These are phyloP conservation scores for Probosciger aterrimus DNA, from an alignment of 2,113 vertebrate genomes.

Conservation along the genomic window DNA sequence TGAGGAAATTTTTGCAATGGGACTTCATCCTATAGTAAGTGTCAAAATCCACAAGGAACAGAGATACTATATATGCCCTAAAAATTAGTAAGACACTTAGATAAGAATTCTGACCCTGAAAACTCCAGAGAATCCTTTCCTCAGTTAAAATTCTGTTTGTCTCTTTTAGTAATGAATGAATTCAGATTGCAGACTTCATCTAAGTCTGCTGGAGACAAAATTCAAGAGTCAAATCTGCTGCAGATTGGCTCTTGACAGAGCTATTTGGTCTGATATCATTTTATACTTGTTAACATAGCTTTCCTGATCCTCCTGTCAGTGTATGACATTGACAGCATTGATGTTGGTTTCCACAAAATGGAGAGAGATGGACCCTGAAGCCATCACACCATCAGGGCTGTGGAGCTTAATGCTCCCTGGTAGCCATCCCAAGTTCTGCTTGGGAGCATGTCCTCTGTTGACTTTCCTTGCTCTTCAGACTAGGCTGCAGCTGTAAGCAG, in stretches of 20 bases:
- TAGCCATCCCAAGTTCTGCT: background rate
- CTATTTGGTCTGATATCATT: background rate
- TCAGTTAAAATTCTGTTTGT: background rate
- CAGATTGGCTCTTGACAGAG: background rate
- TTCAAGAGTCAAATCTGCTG: background rate
- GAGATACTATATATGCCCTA: background rate
- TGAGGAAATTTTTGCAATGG: background rate
- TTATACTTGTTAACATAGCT: background rate
- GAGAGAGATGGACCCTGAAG: background rate
- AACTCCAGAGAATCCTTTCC: background rate
- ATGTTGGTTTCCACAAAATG: background rate
- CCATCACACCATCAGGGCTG: background rate
- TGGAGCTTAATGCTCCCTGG: background rate
- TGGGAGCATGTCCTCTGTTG: rapidly evolving
- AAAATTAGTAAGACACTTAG: background rate
- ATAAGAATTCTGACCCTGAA: background rate
- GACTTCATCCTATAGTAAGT: background rate
- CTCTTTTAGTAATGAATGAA: background rate
- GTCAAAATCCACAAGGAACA: background rate
- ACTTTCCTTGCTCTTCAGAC: background rate
- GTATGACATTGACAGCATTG: background rate
- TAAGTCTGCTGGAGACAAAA: background rate
- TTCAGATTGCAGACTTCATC: background rate
- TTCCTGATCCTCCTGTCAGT: background rate
- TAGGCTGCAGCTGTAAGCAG: background rate